Conservation (phyloP, 2,797 vertebrate species). For the Pseudomugil gertrudae region DNA sequence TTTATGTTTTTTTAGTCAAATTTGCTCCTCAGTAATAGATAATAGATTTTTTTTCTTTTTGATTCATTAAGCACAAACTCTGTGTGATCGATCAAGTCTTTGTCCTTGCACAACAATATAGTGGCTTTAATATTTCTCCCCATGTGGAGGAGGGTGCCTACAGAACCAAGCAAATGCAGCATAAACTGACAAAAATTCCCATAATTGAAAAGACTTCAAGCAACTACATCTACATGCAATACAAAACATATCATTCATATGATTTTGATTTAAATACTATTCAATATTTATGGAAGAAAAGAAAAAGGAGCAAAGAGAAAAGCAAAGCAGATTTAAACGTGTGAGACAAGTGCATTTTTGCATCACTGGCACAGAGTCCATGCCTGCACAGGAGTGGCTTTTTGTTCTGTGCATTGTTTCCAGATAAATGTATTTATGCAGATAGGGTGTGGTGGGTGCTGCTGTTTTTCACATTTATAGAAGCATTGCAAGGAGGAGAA, state of each 20-base stretch:
- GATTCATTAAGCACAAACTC: conserved; percentile 27
- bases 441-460: conserved; percentile 45
- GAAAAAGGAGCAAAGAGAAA: conserved; percentile 50
- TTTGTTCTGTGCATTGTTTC: conserved; percentile 33
- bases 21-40: conserved; percentile 48
- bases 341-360: conserved; percentile 43
- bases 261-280: conserved; percentile 55
- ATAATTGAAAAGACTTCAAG: neutral
- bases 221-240: conserved; percentile 35
- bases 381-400: conserved; percentile 25
- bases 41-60: conserved; percentile 23
- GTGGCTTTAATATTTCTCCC: conserved; percentile 14
- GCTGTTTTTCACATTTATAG: conserved; percentile 44
- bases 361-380: conserved; percentile 11
- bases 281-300: conserved; percentile 65
- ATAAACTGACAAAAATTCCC: neutral
- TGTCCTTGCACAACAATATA: conserved; percentile 5
- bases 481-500: conserved; percentile 27
- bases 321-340: conserved; percentile 42
- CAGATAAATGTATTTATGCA: conserved; percentile 58
- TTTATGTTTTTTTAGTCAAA: conserved; percentile 52
- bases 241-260: conserved; percentile 65
- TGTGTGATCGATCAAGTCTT: conserved; percentile 23
- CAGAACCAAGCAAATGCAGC: neutral
- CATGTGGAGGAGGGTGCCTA: neutral